These are phyloP conservation scores for Coranthus polyacanthus DNA, from an alignment of 2,797 vertebrate genomes.

Conservation along the genomic window DNA sequence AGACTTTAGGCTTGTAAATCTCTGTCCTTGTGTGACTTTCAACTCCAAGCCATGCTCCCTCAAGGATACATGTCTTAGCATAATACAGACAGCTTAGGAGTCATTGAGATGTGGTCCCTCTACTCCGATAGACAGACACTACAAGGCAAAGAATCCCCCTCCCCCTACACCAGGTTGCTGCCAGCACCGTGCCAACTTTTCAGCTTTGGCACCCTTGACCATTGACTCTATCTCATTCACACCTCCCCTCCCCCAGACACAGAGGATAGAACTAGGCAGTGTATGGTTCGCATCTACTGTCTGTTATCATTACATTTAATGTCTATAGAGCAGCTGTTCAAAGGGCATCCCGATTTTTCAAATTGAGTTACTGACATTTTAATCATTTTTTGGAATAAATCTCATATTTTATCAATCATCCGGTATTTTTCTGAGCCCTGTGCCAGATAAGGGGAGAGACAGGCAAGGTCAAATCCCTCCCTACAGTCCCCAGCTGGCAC, in stretches of 20 bases:
- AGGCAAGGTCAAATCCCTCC: constrained; percentile 72
- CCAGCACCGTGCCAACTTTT: constrained; percentile 64
- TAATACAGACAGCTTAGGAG: constrained; percentile 75
- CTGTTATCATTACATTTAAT: constrained; percentile 31
- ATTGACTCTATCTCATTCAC: constrained; percentile 58
- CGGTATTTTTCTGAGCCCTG: constrained; percentile 8
- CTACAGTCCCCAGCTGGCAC: constrained; percentile 76
- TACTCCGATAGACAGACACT: constrained; percentile 51
- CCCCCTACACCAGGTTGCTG: constrained; percentile 31
- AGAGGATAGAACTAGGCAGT: constrained; percentile 24
- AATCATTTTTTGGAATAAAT: constrained; percentile 16
- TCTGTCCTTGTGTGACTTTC: constrained; percentile 82
- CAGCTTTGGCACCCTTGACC: constrained; percentile 71
- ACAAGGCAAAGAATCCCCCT: constrained; percentile 46
- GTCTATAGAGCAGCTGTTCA: constrained; percentile 1
- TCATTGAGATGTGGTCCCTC: constrained; percentile 70
- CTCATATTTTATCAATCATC: constrained; percentile 26
- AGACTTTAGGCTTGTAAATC: constrained; percentile 51
- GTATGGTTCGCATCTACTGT: constrained; percentile 18
- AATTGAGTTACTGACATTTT: constrained; percentile 29
- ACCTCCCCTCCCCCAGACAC: constrained; percentile 54
- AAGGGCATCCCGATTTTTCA: constrained; percentile 1
- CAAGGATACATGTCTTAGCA: constrained; percentile 81
- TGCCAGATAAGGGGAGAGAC: constrained; percentile 54
- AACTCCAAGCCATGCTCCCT: constrained; percentile 68